phyloP scores from a whole-genome alignment of 2,797 vertebrate species.

The Sternotherus odoratus region DNA sequence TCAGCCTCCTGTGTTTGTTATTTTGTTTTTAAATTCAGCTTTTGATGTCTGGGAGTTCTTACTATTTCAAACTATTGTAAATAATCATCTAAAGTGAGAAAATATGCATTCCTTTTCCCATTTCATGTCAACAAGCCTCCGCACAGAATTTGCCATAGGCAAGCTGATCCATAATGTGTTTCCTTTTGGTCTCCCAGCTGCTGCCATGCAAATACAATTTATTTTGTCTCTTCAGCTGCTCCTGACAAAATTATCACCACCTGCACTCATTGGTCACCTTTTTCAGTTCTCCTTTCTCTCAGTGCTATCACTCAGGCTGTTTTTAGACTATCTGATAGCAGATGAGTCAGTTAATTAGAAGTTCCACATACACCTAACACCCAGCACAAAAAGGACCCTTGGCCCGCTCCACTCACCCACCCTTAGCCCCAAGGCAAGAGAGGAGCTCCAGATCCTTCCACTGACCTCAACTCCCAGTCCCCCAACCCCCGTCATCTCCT shows the following conservation, averaged over 20 bases:
- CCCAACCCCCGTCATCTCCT: not conserved
- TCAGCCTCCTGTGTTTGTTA: not conserved
- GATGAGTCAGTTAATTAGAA: not conserved
- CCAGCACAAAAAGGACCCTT: not conserved
- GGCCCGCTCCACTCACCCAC: not conserved
- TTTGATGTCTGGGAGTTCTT: not conserved
- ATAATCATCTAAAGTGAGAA: not conserved
- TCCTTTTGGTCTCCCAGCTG: not conserved
- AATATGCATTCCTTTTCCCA: not conserved
- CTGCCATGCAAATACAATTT: not conserved
- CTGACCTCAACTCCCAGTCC: not conserved
- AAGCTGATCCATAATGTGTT: not conserved
- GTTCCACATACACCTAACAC: not conserved
- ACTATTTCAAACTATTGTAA: not conserved
- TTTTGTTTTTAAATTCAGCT: not conserved
- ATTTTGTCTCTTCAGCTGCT: not conserved
- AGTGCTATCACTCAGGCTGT: not conserved
- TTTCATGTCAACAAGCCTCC: not conserved
- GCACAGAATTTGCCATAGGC: not conserved
- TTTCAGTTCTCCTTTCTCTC: not conserved
- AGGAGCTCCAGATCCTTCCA: not conserved
- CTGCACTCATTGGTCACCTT: not conserved
- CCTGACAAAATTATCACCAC: not conserved
- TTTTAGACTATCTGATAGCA: not conserved
- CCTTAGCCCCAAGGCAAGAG: not conserved